Conservation (phyloP, 2,797 vertebrate genomes). For the Saxicola maurus region DNA sequence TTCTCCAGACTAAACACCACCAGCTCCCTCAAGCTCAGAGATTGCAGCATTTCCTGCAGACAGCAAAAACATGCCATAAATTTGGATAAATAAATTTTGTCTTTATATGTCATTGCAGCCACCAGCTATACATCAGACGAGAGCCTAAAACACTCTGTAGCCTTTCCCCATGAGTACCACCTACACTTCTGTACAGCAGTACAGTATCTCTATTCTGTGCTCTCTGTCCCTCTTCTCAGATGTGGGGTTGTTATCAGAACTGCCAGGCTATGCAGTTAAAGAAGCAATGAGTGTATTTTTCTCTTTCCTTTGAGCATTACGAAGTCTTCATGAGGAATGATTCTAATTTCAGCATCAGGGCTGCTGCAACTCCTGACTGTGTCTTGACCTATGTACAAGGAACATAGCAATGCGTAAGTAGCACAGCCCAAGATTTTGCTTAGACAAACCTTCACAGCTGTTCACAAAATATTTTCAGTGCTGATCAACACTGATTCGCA, state of each 20-base stretch:
- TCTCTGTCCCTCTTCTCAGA: not conserved
- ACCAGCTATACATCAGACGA: not conserved
- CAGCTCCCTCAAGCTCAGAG: not conserved
- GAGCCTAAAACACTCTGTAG: fast-evolving
- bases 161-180: not conserved
- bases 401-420: not conserved
- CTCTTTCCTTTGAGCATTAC: not conserved
- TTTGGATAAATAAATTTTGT: not conserved
- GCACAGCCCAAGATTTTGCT: not conserved
- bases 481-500: not conserved
- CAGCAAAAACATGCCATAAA: not conserved
- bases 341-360: not conserved
- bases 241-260: not conserved
- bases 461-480: not conserved
- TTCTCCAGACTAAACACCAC: not conserved
- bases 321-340: not conserved
- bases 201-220: not conserved
- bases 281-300: not conserved
- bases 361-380: not conserved
- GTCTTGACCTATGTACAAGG: not conserved
- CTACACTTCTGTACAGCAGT: not conserved
- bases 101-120: not conserved
- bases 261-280: not conserved
- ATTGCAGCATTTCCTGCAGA: not conserved
- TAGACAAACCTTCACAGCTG: not conserved